A percentile compares a stretch with the other conserved stretches of the same genome.
Conservation (phyloP, 2,888 invertebrate species). For the Portevinia maculata region DNA sequence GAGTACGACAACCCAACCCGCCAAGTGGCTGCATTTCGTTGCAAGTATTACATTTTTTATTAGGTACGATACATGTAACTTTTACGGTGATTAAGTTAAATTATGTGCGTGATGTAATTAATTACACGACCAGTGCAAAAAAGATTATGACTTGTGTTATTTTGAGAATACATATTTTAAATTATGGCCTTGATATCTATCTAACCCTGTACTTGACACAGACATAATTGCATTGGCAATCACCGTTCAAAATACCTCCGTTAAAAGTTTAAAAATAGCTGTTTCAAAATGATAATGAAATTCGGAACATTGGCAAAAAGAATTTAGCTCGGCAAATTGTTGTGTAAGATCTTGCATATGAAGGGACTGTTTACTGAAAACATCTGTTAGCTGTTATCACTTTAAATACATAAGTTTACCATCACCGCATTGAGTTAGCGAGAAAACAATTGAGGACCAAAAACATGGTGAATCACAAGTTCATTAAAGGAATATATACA, state of each 20-base stretch:
- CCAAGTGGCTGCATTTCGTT: conserved; percentile 45
- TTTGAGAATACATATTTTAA: conserved; percentile 23
- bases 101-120: conserved; percentile 12
- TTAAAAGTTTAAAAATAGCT: conserved; percentile 33
- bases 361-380: not conserved
- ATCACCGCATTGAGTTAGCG: not conserved
- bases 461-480: no score
- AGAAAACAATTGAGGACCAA: no score
- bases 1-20: conserved; percentile 27
- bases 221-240: conserved; percentile 36
- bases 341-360: conserved; percentile 40
- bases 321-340: conserved; percentile 3
- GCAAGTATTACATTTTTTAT: conserved; percentile 17
- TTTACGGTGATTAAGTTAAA: conserved; percentile 9
- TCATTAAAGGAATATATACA: no score
- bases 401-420: not conserved
- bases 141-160: not conserved
- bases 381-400: conserved; percentile 13
- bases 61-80: not conserved
- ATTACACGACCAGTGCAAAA: not conserved
- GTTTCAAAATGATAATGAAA: conserved; percentile 36
- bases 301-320: not conserved
- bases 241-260: conserved; percentile 7
- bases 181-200: conserved; percentile 29
- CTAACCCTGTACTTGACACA: conserved; percentile 35